These are phyloP conservation scores for Digitonthophagus gazella DNA, from an alignment of 2,888 invertebrate species.

Conservation along the genomic window DNA sequence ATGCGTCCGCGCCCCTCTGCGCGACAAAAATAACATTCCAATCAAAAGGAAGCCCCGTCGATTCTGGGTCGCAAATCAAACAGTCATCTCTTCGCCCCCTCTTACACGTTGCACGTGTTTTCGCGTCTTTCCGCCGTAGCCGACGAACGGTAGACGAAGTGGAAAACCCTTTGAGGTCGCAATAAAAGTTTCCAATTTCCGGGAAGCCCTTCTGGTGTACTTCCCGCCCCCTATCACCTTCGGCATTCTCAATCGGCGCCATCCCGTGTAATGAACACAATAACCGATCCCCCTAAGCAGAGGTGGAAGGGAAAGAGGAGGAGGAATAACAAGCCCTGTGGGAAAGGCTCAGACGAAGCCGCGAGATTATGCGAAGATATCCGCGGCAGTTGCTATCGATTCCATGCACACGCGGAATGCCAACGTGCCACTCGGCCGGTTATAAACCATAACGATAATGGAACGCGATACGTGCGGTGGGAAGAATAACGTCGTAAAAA, in stretches of 20 bases:
- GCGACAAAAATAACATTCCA: slow-evolving; percentile 14
- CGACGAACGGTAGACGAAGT: not conserved
- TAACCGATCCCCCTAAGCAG: slow-evolving; percentile 10
- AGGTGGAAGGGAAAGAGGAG: not conserved
- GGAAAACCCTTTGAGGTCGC: slow-evolving; percentile 26
- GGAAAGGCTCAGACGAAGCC: slow-evolving; percentile 7
- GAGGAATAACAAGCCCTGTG: slow-evolving; percentile 6
- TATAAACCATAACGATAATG: slow-evolving; percentile 17
- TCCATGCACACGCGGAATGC: slow-evolving; percentile 12
- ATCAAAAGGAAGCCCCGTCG: slow-evolving; percentile 8
- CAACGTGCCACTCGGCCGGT: slow-evolving; percentile 9
- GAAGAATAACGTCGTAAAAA: not conserved
- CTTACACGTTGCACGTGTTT: not conserved
- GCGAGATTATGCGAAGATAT: slow-evolving; percentile 9
- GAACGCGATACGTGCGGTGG: slow-evolving; percentile 16
- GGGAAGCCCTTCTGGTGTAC: slow-evolving; percentile 19
- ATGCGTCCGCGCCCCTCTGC: not conserved
- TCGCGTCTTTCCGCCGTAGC: not conserved
- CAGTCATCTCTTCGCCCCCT: slow-evolving; percentile 3
- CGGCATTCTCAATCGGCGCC: slow-evolving; percentile 6
- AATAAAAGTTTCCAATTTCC: slow-evolving; percentile 29
- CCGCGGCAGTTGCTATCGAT: slow-evolving; percentile 9
- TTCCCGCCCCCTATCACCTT: slow-evolving; percentile 1
- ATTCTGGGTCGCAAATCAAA: slow-evolving; percentile 5
- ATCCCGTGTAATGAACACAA: slow-evolving; percentile 14